Conservation (phyloP, 1,140 invertebrate species). For the Drosophila pseudoananassae region DNA sequence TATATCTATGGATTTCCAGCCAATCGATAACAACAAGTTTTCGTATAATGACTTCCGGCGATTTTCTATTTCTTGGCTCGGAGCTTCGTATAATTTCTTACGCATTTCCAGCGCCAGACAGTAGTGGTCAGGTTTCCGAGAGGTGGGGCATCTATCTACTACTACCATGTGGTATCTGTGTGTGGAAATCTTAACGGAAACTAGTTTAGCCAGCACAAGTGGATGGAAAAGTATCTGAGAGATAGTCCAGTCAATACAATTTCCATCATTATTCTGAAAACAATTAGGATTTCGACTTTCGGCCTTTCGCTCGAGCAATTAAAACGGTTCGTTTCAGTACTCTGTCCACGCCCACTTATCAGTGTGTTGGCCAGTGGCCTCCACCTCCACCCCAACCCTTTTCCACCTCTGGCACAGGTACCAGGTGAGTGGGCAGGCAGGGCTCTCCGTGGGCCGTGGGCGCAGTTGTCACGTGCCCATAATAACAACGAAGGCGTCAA, state of each 20-base stretch:
- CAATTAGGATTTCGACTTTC: conserved; percentile 65
- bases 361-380: conserved; percentile 2
- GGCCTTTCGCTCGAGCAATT: conserved; percentile 36
- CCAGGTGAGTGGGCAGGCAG: conserved; percentile 50
- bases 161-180: conserved; percentile 21
- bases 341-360: conserved; percentile 43
- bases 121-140: conserved; percentile 2
- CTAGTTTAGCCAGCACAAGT: conserved; percentile 63
- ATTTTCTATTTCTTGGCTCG: conserved; percentile 77
- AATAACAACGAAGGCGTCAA: conserved; percentile 69
- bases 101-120: conserved; percentile 70
- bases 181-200: conserved; percentile 70
- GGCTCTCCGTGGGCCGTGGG: conserved; percentile 54
- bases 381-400: neutral
- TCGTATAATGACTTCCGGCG: conserved; percentile 81
- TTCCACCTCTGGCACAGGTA: neutral
- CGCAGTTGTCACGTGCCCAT: conserved; percentile 78
- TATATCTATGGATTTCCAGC: conserved; percentile 38
- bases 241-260: conserved; percentile 39
- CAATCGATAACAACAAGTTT: conserved; percentile 82
- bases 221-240: conserved; percentile 41
- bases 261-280: conserved; percentile 43
- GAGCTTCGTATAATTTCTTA: conserved; percentile 78
- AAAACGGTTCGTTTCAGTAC: conserved; percentile 44
- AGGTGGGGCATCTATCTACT: conserved; percentile 1